Evolutionary conservation across 2,888 invertebrate genomes (phyloP).

Genomic region (Lottia gigantea): DNA sequence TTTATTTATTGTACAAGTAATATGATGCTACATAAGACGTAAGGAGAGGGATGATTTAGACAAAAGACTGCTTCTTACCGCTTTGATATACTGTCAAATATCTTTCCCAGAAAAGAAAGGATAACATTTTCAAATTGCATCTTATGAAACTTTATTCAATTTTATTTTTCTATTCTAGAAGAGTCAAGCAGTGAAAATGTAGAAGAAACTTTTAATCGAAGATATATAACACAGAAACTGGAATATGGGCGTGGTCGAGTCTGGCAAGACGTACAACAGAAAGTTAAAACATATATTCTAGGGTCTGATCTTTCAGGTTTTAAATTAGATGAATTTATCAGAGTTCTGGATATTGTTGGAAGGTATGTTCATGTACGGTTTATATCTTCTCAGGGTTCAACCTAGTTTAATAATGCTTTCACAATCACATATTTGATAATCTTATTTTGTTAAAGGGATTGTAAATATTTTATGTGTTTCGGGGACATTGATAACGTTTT

Average conservation of each 20-base stretch:
- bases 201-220: constrained; percentile 73
- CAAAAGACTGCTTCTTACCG: no score
- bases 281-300: constrained; percentile 79
- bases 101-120: no score
- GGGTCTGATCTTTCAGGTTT: constrained; percentile 85
- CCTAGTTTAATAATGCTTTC: no score
- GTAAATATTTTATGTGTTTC: no score
- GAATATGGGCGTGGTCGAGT: constrained; percentile 86
- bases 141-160: neutral
- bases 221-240: constrained; percentile 86
- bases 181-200: constrained; percentile 21
- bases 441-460: no score
- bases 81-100: no score
- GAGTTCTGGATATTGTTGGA: constrained; percentile 87
- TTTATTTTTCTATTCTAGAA: neutral
- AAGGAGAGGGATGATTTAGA: no score
- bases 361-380: constrained; percentile 72
- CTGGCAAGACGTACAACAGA: constrained; percentile 94
- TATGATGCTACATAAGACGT: no score
- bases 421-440: no score
- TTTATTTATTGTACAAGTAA: no score
- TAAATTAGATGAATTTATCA: constrained; percentile 94
- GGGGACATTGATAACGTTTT: no score
- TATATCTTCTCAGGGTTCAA: neutral
- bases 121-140: no score